Evolutionary conservation across 2,113 vertebrate genomes (phyloP), one percentile per base, ranked within the genome.

Genomic region (Hippocampus barbouri): DNA sequence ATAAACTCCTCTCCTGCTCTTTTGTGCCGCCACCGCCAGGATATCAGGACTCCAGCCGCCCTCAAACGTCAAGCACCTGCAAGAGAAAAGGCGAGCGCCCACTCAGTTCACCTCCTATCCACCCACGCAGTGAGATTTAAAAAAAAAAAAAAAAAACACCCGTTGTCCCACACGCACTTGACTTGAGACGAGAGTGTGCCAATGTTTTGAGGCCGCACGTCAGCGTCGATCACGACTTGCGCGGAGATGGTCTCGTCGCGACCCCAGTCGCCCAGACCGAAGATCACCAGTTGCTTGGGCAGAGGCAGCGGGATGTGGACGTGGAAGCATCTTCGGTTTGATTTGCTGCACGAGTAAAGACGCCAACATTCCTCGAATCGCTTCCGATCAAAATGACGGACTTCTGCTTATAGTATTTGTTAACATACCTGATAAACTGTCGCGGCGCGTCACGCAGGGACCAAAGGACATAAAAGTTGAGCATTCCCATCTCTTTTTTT

Each of bases 41-140:
- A 95, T 30, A 73, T 94, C 94, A 11, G 78, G 1, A 38, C 84
- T 92, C 95, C 95, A 97, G 23, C 89, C 90, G 27, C 88, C 94
- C 83, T 96, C 93, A 94, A 95, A 96, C 38, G 93, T 92, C 56
- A 96, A 85, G 49, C 91, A 96, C 84, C 95, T 96, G 85, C n/a
- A 69, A 61, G 34, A 38, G 25, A 23, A 56, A 4, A 68, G 40
- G 21, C 11, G 12, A 51, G 47, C 47, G 18, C 15, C 15, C 25
- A 18, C 7, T 5, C 14, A 3, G 2, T 27, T 30, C 21, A n/a
- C 23, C 16, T 20, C 49, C 66, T 30, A 68, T 21, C 23, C 8
- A 20, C 49, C 66, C 49, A 68, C 34, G 4, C 16, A 11, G 18
- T 34, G 30, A 27, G 27, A 3, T 16, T 4, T 5, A 34, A 5